A percentile compares a stretch with the other conserved stretches of the same genome.
Evolutionary conservation across 2,113 vertebrate genomes (phyloP).

Genomic region (Thamnophis sirtalis): DNA sequence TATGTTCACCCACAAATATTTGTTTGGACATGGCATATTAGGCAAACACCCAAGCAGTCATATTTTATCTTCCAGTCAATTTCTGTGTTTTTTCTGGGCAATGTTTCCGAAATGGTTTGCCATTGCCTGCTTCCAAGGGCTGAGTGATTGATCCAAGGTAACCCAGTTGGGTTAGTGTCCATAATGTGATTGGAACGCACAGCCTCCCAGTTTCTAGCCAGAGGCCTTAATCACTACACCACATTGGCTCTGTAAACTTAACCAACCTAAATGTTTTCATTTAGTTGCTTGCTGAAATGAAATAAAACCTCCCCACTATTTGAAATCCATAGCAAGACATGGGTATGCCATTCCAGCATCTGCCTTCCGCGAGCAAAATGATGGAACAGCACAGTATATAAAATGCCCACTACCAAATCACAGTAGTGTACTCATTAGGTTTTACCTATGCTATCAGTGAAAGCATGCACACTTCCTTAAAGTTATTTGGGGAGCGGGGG

Average conservation of each 20-base stretch:
- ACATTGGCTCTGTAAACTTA: neutral
- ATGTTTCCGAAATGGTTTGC: neutral
- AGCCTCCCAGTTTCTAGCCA: neutral
- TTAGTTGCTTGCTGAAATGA: neutral
- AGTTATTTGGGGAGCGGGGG: neutral
- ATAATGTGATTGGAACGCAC: neutral
- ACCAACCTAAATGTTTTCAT: neutral
- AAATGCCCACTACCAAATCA: neutral
- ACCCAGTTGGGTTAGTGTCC: neutral
- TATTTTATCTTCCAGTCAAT: neutral
- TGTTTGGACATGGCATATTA: neutral
- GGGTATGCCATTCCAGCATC: neutral
- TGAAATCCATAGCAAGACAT: neutral
- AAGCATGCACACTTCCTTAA: neutral
- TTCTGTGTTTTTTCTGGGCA: neutral
- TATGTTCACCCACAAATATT: neutral
- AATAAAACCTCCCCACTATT: neutral
- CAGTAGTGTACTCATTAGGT: neutral
- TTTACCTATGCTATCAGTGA: neutral
- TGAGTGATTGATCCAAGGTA: neutral
- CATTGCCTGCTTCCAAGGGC: neutral
- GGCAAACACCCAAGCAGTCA: neutral
- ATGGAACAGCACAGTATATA: neutral
- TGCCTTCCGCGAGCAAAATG: neutral
- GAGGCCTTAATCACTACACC: neutral